Conservation (phyloP, 2,797 vertebrate genomes). For the Notolepis coatsorum region DNA sequence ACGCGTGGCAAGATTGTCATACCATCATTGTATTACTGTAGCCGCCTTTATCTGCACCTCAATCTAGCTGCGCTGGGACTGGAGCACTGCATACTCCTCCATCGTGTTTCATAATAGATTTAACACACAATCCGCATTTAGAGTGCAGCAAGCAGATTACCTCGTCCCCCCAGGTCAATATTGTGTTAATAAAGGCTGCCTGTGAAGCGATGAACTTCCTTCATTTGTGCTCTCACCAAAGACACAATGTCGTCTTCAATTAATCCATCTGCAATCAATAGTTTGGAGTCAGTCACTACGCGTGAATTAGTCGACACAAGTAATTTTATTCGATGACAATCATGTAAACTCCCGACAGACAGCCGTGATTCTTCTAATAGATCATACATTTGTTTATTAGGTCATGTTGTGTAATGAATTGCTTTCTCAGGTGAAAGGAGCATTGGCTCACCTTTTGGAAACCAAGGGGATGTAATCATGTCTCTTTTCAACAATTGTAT, state of each 20-base stretch:
- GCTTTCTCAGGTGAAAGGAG: neutral
- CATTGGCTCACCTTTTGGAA: neutral
- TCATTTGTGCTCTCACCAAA: constrained; percentile 55
- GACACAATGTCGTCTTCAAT: constrained; percentile 72
- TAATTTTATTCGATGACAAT: constrained; percentile 40
- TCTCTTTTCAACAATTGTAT: too few species aligned
- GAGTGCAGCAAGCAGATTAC: constrained; percentile 69
- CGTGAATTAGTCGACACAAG: constrained; percentile 52
- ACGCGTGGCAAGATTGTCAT: constrained; percentile 77
- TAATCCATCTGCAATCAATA: constrained; percentile 69
- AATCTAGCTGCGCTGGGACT: constrained; percentile 75
- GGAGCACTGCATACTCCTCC: constrained; percentile 58
- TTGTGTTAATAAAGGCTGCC: constrained; percentile 68
- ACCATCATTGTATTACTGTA: constrained; percentile 75
- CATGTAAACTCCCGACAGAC: constrained; percentile 32
- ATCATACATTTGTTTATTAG: constrained; percentile 14
- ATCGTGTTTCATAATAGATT: constrained; percentile 69
- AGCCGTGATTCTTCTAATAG: constrained; percentile 16
- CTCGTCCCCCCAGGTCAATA: constrained; percentile 69
- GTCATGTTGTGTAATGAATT: neutral
- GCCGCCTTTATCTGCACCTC: constrained; percentile 78
- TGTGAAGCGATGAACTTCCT: constrained; percentile 61
- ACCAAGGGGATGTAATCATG: too few species aligned
- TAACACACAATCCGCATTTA: constrained; percentile 75
- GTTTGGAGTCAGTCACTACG: constrained; percentile 55